Evolutionary conservation across 2,888 invertebrate genomes (phyloP).

Genomic region (Odontomyia ornata): DNA sequence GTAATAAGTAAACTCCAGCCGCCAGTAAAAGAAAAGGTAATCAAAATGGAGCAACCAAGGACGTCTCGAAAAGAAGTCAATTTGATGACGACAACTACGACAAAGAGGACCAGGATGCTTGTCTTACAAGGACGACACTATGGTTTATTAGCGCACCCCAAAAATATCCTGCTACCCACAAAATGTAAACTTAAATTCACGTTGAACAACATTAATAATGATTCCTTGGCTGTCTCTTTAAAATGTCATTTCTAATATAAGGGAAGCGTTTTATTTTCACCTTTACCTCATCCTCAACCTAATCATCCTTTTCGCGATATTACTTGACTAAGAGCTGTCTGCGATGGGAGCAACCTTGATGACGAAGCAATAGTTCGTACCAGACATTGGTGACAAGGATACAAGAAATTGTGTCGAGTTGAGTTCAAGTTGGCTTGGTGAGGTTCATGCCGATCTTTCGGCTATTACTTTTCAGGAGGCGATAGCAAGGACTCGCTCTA

Average conservation of each 20-base stretch:
- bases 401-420: neutral
- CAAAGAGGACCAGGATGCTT: too few relatives aligned
- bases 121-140: too few relatives aligned
- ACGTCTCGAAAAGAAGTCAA: neutral
- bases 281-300: too few relatives aligned
- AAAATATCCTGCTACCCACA: neutral
- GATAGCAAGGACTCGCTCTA: neutral
- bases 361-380: neutral
- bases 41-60: neutral
- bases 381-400: neutral
- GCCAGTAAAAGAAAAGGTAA: neutral
- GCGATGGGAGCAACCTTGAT: neutral
- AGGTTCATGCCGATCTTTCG: conserved; percentile 1
- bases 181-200: conserved; percentile 19
- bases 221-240: conserved; percentile 1
- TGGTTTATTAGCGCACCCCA: neutral
- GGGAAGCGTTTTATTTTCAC: neutral
- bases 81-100: neutral
- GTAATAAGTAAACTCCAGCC: neutral
- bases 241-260: conserved; percentile 38
- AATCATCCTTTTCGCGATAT: too few relatives aligned
- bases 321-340: neutral
- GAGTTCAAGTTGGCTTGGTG: neutral
- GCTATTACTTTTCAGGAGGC: conserved; percentile 17
- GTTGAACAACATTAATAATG: conserved; percentile 41